Evolutionary conservation across 1,140 invertebrate species (phyloP).

Genomic region (Battus philenor): DNA sequence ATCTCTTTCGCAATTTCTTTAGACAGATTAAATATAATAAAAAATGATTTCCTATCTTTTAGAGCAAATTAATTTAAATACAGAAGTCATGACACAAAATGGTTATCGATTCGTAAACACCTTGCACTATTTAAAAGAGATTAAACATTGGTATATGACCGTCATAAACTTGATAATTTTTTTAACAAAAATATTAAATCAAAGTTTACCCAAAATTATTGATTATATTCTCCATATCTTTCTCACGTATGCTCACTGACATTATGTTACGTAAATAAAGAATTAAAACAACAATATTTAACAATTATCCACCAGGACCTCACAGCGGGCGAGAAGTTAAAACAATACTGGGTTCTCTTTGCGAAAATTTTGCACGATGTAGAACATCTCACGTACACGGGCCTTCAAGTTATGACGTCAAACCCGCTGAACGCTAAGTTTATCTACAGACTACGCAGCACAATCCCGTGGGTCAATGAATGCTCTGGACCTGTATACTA

Average conservation of each 20-base stretch:
- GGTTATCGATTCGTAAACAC: too few relatives aligned
- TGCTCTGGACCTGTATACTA: slow-evolving; percentile 1
- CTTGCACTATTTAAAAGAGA: too few relatives aligned
- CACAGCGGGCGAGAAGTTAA: background rate
- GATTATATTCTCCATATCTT: too few relatives aligned
- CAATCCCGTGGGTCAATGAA: slow-evolving; percentile 6
- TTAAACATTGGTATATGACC: too few relatives aligned
- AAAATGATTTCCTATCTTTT: too few relatives aligned
- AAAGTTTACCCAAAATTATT: too few relatives aligned
- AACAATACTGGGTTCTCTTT: background rate
- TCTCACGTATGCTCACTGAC: background rate
- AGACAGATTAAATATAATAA: too few relatives aligned
- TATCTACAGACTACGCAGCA: slow-evolving; percentile 6
- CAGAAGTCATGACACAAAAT: too few relatives aligned
- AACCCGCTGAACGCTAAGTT: background rate
- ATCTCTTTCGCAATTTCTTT: too few relatives aligned
- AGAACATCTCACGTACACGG: background rate
- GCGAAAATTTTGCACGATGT: background rate
- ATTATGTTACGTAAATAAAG: too few relatives aligned
- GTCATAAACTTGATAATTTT: too few relatives aligned
- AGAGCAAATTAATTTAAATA: too few relatives aligned
- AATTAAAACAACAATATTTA: background rate
- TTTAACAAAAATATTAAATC: background rate
- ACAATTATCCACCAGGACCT: slow-evolving; percentile 4
- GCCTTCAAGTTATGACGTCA: background rate